phyloP scores from a whole-genome alignment of 92 coral and sea anemone species.

The Scolanthus callimorphus region DNA sequence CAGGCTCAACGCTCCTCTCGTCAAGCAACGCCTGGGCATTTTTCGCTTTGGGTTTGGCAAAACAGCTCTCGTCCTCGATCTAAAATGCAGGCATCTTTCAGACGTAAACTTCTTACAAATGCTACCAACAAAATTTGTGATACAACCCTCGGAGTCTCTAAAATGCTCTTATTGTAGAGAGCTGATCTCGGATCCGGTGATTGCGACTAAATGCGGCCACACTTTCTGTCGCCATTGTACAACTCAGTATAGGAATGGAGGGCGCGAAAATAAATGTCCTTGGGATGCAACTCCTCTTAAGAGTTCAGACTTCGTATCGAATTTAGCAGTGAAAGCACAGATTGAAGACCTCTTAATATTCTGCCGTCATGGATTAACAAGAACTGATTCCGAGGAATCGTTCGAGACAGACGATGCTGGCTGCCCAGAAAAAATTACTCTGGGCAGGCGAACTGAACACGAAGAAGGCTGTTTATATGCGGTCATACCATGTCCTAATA shows the following conservation, averaged over 20 bases:
- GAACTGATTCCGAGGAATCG: slow-evolving; percentile 93
- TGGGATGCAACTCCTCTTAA: slow-evolving; percentile 68
- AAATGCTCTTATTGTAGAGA: slow-evolving; percentile 82
- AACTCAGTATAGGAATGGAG: slow-evolving; percentile 37
- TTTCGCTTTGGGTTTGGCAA: background rate
- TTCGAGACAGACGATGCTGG: slow-evolving; percentile 84
- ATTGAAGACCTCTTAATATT: slow-evolving; percentile 86
- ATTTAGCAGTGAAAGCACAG: slow-evolving; percentile 88
- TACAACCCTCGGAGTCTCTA: slow-evolving; percentile 79
- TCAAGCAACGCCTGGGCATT: too few relatives aligned
- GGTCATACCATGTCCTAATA: slow-evolving; percentile 89
- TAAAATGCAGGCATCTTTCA: background rate
- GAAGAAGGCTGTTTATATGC: slow-evolving; percentile 85
- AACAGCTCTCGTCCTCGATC: too few relatives aligned
- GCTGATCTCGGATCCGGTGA: slow-evolving; percentile 86
- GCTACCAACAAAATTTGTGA: slow-evolving; percentile 89
- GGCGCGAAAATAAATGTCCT: slow-evolving; percentile 74
- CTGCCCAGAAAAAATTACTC: slow-evolving; percentile 72
- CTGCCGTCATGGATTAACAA: slow-evolving; percentile 88
- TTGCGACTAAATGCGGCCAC: slow-evolving; percentile 96
- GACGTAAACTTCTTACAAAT: slow-evolving; percentile 17
- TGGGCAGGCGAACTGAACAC: slow-evolving; percentile 76
- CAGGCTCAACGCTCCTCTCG: too few relatives aligned
- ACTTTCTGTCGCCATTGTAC: slow-evolving; percentile 92
- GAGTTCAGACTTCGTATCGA: slow-evolving; percentile 72